These are phyloP conservation scores for Hypercompe scribonia DNA, from an alignment of 2,888 invertebrate genomes.

Conservation along the genomic window DNA sequence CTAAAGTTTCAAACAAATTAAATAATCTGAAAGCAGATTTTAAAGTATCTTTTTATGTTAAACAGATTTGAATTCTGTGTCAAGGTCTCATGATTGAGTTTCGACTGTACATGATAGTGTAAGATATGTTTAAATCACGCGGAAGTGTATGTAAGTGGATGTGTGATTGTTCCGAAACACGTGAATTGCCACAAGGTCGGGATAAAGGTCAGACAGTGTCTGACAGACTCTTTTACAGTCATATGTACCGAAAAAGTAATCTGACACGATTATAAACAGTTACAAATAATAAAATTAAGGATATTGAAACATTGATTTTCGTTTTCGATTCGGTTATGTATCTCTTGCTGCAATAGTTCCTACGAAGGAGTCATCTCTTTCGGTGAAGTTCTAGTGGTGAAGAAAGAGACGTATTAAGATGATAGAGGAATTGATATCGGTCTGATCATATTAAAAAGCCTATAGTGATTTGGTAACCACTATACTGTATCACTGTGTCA, in stretches of 20 bases:
- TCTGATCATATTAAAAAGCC: too few relatives aligned
- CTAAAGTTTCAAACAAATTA: not conserved
- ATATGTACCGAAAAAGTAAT: not conserved
- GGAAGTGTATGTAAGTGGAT: conserved; percentile 31
- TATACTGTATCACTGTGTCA: too few relatives aligned
- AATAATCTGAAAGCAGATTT: not conserved
- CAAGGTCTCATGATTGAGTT: not conserved
- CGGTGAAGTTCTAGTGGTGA: not conserved
- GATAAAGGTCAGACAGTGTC: conserved; percentile 15
- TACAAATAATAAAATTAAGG: not conserved
- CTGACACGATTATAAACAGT: not conserved
- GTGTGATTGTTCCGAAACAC: conserved; percentile 3
- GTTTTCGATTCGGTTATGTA: not conserved
- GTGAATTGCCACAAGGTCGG: conserved; percentile 17
- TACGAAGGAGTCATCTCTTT: too few relatives aligned
- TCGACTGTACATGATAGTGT: not conserved
- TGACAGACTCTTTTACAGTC: not conserved
- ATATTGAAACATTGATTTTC: not conserved
- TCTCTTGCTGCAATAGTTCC: too few relatives aligned
- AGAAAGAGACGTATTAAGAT: too few relatives aligned
- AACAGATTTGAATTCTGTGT: conserved; percentile 5
- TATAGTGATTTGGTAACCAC: too few relatives aligned
- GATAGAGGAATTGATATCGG: not conserved
- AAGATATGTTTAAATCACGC: conserved; percentile 32
- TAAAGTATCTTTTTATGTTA: not conserved